Evolutionary conservation across 2,797 vertebrate genomes (phyloP).

Genomic region (Sebastes iracundus): DNA sequence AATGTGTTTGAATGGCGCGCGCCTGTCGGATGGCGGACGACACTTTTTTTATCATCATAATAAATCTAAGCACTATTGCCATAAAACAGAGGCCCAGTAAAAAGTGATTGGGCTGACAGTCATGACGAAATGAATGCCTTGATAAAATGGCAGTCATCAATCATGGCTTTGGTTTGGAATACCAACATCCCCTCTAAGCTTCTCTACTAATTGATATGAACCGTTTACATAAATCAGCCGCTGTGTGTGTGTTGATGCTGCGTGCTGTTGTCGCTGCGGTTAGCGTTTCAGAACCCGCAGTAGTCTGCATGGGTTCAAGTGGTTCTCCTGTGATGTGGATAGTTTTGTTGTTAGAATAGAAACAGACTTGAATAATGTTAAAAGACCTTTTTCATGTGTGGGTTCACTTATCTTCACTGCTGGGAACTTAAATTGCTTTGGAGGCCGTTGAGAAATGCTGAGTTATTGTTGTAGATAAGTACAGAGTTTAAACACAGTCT

Average conservation of each 20-base stretch:
- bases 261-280: constrained; percentile 38
- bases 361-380: neutral
- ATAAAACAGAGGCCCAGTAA: constrained; percentile 66
- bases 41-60: constrained; percentile 74
- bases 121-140: constrained; percentile 71
- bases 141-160: constrained; percentile 76
- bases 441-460: neutral
- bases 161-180: constrained; percentile 65
- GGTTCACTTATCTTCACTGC: neutral
- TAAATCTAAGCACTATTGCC: constrained; percentile 71
- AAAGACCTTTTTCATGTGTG: neutral
- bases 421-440: neutral
- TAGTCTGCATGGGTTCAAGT: constrained; percentile 17
- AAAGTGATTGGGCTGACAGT: constrained; percentile 72
- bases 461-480: neutral
- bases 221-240: constrained; percentile 70
- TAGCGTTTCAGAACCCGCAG: constrained; percentile 25
- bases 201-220: constrained; percentile 71
- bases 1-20: constrained; percentile 39
- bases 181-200: constrained; percentile 52
- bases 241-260: constrained; percentile 34
- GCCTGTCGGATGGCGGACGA: constrained; percentile 49
- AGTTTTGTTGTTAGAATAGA: neutral
- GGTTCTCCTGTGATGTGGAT: neutral
- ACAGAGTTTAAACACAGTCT: neutral